Evolutionary conservation across 2,888 invertebrate genomes (phyloP), one percentile per base, ranked within the genome.

Genomic region (Neocrepidodera transversa): DNA sequence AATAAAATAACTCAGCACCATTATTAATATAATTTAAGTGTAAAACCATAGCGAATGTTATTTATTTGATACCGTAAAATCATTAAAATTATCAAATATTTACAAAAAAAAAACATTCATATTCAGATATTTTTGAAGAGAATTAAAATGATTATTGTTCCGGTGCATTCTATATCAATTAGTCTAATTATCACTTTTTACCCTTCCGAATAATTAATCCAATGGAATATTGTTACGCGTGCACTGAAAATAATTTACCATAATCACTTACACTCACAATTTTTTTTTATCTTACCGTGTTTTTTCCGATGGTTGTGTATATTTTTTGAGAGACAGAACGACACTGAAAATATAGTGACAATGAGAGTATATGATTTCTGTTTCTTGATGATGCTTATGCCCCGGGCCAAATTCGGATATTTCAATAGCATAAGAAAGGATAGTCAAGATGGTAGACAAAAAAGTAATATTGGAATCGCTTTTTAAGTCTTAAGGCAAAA

Each of bases 261-360:
- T 4, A 32, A 2, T 32, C n/a, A 32, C 32, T 23, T 23, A 32
- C 32, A 8, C 32, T 32, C 11, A 32, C 32, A 32, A 13, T 13
- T 8, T 13, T 32, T 32, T 32, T 32, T 13, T 20, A 11, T 1
- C 47, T 47, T 47, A 47, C 47, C 47, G 47, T n/a, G 13, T 47
- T 47, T 47, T 47, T 47, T 16, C 16, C 14, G 14, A 13, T 28
- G 10, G 47, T 4, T 30, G 14, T 28, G 43, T 20, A 23, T 43
- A 43, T 26, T 20, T 43, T 47, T 47, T 6, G 28, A 30, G 7
- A 47, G 30, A 16, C 28, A 47, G 8, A 47, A 16, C 17, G 38
- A 38, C 17, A 38, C 38, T 38, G 38, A 10, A 2, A 14, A 10
- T 38, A 38, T 11, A 5, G 23, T 23, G 16, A 10, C 3, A 17